Percentiles rank a stretch among this genome's conserved stretches.
These are phyloP conservation scores for Oncorhynchus mykiss DNA, from an alignment of 2,113 vertebrate genomes.

Conservation along the genomic window DNA sequence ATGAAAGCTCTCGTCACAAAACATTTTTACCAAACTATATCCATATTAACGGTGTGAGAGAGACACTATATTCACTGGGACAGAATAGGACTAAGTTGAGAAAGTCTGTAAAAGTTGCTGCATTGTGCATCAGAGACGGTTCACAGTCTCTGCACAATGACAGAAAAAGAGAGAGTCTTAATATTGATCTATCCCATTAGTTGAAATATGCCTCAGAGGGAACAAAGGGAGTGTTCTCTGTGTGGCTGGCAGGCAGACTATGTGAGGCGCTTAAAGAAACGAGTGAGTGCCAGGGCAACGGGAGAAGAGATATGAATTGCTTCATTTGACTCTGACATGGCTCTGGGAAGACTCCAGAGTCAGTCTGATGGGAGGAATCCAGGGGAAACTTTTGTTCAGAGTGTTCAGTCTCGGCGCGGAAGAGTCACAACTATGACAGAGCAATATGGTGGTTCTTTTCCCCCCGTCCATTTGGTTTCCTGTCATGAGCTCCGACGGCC, in stretches of 20 bases:
- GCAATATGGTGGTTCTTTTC: constrained; percentile 58
- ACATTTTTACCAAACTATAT: neutral
- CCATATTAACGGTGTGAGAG: neutral
- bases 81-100: neutral
- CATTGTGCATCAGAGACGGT: neutral
- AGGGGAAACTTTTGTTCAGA: constrained; percentile 55
- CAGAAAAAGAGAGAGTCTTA: neutral
- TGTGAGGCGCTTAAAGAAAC: constrained; percentile 29
- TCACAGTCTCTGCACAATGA: neutral
- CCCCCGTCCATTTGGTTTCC: constrained; percentile 57
- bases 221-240: constrained; percentile 9
- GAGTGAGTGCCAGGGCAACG: constrained; percentile 27
- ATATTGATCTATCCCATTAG: neutral
- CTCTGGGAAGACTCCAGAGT: constrained; percentile 45
- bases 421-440: constrained; percentile 58
- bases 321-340: constrained; percentile 67
- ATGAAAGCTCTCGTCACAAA: neutral
- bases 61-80: neutral
- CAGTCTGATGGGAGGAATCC: constrained; percentile 26
- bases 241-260: neutral
- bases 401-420: constrained; percentile 41
- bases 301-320: constrained; percentile 56
- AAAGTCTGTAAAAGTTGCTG: neutral
- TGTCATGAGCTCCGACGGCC: constrained; percentile 55
- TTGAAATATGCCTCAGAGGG: constrained; percentile 2